These are phyloP conservation scores for Cinara cedri DNA, from an alignment of 2,888 invertebrate genomes.

Conservation along the genomic window DNA sequence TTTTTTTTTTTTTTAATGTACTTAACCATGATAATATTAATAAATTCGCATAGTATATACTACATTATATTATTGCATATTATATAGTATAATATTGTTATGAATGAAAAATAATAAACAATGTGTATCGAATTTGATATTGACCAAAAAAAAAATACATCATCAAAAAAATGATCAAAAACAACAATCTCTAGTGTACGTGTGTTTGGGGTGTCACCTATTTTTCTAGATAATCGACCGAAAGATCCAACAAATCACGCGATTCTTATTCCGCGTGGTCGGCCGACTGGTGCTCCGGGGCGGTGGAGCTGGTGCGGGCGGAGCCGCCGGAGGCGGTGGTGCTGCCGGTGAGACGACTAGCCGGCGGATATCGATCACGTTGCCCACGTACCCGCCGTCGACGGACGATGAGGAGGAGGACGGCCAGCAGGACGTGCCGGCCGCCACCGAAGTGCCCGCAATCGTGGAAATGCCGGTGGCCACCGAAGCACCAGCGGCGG, in stretches of 20 bases:
- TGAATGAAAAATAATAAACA: too few species aligned
- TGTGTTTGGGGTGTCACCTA: constrained; percentile 51
- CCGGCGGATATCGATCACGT: constrained; percentile 69
- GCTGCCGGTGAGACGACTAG: constrained; percentile 61
- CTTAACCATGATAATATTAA: too few species aligned
- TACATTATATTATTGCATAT: too few species aligned
- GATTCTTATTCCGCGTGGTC: constrained; percentile 75
- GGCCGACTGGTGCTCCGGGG: constrained; percentile 74
- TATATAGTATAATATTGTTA: too few species aligned
- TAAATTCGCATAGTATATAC: too few species aligned
- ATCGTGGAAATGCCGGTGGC: constrained; percentile 64
- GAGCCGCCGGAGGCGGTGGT: constrained; percentile 62
- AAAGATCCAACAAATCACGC: constrained; percentile 77
- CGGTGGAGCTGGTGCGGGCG: constrained; percentile 64
- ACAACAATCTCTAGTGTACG: constrained; percentile 33
- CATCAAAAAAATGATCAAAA: background rate
- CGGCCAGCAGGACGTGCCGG: background rate
- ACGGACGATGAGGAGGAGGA: constrained; percentile 71
- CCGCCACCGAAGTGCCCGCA: constrained; percentile 68
- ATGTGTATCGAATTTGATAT: too few species aligned
- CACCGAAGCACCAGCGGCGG: constrained; percentile 49
- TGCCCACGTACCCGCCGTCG: constrained; percentile 74
- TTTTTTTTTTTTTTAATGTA: too few species aligned
- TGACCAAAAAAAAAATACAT: too few species aligned
- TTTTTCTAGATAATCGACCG: constrained; percentile 72